Evolutionary conservation across 2,888 invertebrate genomes (phyloP).

Genomic region (Desoria tigrina): DNA sequence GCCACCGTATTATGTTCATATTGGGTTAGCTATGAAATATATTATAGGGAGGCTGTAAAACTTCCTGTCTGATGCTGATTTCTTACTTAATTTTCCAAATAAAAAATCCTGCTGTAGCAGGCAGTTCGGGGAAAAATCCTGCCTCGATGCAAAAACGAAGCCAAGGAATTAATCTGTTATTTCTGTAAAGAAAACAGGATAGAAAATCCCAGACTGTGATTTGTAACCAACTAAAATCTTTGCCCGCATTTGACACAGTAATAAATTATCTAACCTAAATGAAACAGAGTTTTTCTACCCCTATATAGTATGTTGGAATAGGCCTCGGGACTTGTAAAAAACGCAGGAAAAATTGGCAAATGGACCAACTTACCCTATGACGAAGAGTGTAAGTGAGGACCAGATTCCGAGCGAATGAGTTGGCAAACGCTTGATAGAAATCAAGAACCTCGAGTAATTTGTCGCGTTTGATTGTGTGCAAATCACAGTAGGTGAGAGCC

Average conservation of each 20-base stretch:
- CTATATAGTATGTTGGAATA: slow-evolving; percentile 22
- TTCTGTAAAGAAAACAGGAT: neutral
- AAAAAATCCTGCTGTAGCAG: no score
- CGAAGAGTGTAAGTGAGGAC: slow-evolving; percentile 97
- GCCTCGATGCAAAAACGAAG: slow-evolving; percentile 16
- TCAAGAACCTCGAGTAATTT: slow-evolving; percentile 47
- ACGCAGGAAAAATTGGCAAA: slow-evolving; percentile 22
- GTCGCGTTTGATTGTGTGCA: slow-evolving; percentile 92
- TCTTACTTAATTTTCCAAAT: no score
- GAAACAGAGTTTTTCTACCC: slow-evolving; percentile 15
- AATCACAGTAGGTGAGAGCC: slow-evolving; percentile 98
- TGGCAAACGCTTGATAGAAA: slow-evolving; percentile 94
- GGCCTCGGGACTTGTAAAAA: slow-evolving; percentile 24
- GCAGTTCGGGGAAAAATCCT: no score
- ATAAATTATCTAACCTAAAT: slow-evolving; percentile 16
- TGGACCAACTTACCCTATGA: slow-evolving; percentile 73
- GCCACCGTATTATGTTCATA: no score
- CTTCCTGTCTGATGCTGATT: no score
- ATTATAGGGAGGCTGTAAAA: no score
- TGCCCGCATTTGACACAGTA: slow-evolving; percentile 11
- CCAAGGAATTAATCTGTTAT: slow-evolving; percentile 23
- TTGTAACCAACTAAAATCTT: slow-evolving; percentile 10
- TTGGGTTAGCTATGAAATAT: no score
- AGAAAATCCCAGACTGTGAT: slow-evolving; percentile 11
- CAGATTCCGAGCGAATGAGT: slow-evolving; percentile 97